Base-by-base conservation (phyloP, 2,113 vertebrate genomes). In the Oenanthe oenanthe region DNA sequence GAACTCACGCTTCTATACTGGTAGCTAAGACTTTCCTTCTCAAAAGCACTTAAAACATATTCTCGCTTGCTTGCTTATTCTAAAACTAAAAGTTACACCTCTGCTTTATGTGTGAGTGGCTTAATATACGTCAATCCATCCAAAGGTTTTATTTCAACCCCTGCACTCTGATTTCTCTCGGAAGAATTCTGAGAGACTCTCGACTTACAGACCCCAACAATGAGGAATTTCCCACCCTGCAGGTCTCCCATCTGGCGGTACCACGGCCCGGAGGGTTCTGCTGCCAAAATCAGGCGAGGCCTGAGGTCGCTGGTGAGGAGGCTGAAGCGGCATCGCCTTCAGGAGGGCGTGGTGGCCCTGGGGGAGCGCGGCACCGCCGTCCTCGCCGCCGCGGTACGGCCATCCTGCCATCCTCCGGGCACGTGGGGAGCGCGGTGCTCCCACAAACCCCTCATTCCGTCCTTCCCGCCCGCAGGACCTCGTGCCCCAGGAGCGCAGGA, bases 161-260 rank as follows among this genome's bases (percentile, higher is more conserved):
- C 50, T 51, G 50, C 15, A 10, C 26, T 51, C 15, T 10, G 50
- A 51, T 28, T 51, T 51, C 50, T 51, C 50, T 51, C 50, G 17
- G 50, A 51, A 51, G 50, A 51, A 51, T 51, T 15, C 50, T 16
- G 50, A 51, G 50, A 51, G 26, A 28, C 50, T 26, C 25, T 51
- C 26, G 9, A 28, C 24, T 51, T 28, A 51, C 5, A 16, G 25
- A 9, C 26, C 6, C 50, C 50, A 28, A 16, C 50, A 51, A 28
- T 0, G 3, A 22, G 2, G 13, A 3, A 29, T 48, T 43, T 45
- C 12, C 31, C 29, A 1, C 17, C 43, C 9, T 12, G 3, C 90
- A 99, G 99, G 97, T 94, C 98, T 83, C 98, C 98, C 0, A 80
- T 99, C 88, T 99, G 99, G 99, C 97, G 92, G 74, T 98, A 99